Evolutionary conservation across 2,797 vertebrate genomes (phyloP), one percentile per base, ranked within the genome.

Genomic region (Squalus acanthias): DNA sequence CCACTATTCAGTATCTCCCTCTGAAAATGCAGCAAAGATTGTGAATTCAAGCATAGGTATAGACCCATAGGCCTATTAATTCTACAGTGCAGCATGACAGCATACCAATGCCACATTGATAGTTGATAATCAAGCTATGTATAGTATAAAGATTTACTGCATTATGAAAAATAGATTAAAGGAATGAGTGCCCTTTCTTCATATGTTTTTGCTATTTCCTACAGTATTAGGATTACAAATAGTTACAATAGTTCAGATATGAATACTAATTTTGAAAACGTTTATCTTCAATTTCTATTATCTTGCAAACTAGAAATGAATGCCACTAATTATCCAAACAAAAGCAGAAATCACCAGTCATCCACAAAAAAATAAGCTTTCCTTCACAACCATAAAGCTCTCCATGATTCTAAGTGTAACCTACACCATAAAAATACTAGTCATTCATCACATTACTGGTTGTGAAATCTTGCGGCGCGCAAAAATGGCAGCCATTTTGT

Each of bases 261-360:
- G 89, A 92, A 92, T 92, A 65, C 5, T n/a, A 65, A 63, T 92
- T 92, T 92, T 65, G 33, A n/a, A 39, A 92, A 92, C 65, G 13
- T n/a, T n/a, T 92, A 65, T 65, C 15, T n/a, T 60, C 29, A 92
- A 17, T 63, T 65, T 92, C 29, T 33, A 65, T n/a, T 9, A 65
- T 63, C 87, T 92, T 92, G 29, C 89, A 92, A 65, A 17, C 33
- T 65, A 63, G 33, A 89, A 57, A 63, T 33, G 3, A 60, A 13
- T 33, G 12, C 0, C 87, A 88, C 57, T 89, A 89, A 60, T 91
- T 63, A 60, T 92, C 12, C 29, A 63, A 60, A 65, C 57, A 65
- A 92, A 89, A 60, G 17, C 79, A 82, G n/a, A 85, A 33, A 91
- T n/a, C 89, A 92, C 50, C 8, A n/a, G 29, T 63, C 53, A 63